Conservation (phyloP, 2,888 invertebrate species). For the Apotomis capreana region DNA sequence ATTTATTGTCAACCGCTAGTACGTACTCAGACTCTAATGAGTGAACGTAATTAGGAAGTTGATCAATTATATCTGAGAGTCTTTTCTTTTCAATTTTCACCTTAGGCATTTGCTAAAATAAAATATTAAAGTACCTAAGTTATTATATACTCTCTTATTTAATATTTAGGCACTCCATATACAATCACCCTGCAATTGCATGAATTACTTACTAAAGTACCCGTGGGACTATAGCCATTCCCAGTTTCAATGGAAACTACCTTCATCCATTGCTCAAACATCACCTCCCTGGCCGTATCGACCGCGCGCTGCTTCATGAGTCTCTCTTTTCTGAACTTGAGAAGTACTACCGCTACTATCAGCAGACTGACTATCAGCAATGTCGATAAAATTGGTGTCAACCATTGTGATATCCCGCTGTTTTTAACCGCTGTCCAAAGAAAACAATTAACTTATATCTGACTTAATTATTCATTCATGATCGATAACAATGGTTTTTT, state of each 20-base stretch:
- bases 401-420: background rate
- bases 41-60: conserved; percentile 86
- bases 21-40: conserved; percentile 98
- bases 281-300: conserved; percentile 90
- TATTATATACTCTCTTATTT: background rate
- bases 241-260: conserved; percentile 93
- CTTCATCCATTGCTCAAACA: conserved; percentile 94
- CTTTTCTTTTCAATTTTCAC: conserved; percentile 96
- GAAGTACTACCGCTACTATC: conserved; percentile 86
- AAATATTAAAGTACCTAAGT: background rate
- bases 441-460: background rate
- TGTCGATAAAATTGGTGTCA: conserved; percentile 6
- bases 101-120: conserved; percentile 86
- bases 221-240: conserved; percentile 51
- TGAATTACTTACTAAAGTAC: conserved; percentile 13
- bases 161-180: too few relatives aligned
- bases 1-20: conserved; percentile 95
- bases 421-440: conserved; percentile 1
- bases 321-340: conserved; percentile 89
- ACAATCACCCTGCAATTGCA: too few relatives aligned
- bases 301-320: conserved; percentile 90
- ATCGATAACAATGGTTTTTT: too few relatives aligned
- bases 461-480: too few relatives aligned
- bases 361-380: conserved; percentile 47
- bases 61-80: conserved; percentile 86